Evolutionary conservation across 2,888 invertebrate genomes (phyloP).

Genomic region (Tholera decimalis): DNA sequence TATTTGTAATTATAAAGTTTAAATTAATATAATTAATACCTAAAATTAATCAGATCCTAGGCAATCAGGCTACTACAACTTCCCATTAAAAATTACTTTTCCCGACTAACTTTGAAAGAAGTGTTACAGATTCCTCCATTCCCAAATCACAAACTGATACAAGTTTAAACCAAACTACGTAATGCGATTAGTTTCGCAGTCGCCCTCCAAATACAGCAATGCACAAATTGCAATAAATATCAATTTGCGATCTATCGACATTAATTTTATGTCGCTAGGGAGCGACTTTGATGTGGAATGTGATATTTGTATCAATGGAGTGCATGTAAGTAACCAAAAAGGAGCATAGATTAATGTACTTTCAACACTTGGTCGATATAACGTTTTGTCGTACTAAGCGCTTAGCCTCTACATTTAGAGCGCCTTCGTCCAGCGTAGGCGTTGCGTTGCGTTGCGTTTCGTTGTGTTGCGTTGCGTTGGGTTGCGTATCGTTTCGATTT

Average conservation of each 20-base stretch:
- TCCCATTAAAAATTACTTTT: background rate
- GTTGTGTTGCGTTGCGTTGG: no score
- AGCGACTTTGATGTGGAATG: slow-evolving; percentile 23
- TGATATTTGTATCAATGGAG: slow-evolving; percentile 28
- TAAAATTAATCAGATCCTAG: no score
- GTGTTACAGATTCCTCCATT: background rate
- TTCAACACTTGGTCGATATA: no score
- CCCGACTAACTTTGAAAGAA: background rate
- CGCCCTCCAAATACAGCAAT: slow-evolving; percentile 49
- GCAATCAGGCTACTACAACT: background rate
- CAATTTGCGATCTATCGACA: slow-evolving; percentile 54
- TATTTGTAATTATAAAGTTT: no score
- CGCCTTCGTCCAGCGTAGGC: no score
- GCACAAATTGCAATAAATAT: slow-evolving; percentile 59
- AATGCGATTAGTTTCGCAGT: slow-evolving; percentile 38
- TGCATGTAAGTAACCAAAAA: background rate
- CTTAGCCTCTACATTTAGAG: no score
- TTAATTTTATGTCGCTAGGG: slow-evolving; percentile 45
- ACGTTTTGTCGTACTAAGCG: no score
- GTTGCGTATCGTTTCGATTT: no score
- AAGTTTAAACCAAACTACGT: slow-evolving; percentile 27
- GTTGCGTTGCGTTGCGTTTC: no score
- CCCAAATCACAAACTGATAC: slow-evolving; percentile 9
- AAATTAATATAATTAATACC: no score
- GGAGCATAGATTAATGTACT: background rate